Evolutionary conservation across 2,113 vertebrate genomes (phyloP).

Genomic region (Tympanuchus pallidicinctus): DNA sequence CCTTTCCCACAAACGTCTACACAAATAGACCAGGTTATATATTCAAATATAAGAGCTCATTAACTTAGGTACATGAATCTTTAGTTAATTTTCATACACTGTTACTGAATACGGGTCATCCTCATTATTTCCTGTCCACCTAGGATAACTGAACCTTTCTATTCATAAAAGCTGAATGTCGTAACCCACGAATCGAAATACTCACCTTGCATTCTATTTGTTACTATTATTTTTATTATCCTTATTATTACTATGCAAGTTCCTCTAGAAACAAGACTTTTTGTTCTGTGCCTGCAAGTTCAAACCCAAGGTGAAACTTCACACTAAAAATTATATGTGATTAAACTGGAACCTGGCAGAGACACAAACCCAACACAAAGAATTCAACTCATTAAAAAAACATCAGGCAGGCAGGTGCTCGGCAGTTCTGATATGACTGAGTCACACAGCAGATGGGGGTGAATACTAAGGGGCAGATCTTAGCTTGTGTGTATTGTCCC

Average conservation of each 20-base stretch:
- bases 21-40: constrained; percentile 8
- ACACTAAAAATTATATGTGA: constrained; percentile 31
- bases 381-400: constrained; percentile 53
- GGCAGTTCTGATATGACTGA: not conserved
- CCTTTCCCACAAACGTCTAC: constrained; percentile 15
- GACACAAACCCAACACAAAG: constrained; percentile 36
- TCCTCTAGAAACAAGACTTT: constrained; percentile 33
- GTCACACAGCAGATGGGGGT: constrained; percentile 16
- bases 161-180: constrained; percentile 49
- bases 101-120: constrained; percentile 12
- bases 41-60: constrained; percentile 39
- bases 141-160: constrained; percentile 40
- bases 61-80: constrained; percentile 43
- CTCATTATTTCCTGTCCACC: constrained; percentile 51
- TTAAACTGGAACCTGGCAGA: constrained; percentile 58
- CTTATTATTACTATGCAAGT: not conserved
- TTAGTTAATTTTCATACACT: constrained; percentile 44
- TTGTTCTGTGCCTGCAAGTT: not conserved
- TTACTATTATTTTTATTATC: not conserved
- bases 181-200: constrained; percentile 38
- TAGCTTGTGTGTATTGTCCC: not conserved
- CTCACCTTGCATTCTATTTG: not conserved
- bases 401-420: constrained; percentile 36
- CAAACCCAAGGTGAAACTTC: constrained; percentile 56
- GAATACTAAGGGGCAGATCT: constrained; percentile 26